These are phyloP conservation scores for Centruroides sculpturatus DNA, from an alignment of 1,140 invertebrate species.

Conservation along the genomic window DNA sequence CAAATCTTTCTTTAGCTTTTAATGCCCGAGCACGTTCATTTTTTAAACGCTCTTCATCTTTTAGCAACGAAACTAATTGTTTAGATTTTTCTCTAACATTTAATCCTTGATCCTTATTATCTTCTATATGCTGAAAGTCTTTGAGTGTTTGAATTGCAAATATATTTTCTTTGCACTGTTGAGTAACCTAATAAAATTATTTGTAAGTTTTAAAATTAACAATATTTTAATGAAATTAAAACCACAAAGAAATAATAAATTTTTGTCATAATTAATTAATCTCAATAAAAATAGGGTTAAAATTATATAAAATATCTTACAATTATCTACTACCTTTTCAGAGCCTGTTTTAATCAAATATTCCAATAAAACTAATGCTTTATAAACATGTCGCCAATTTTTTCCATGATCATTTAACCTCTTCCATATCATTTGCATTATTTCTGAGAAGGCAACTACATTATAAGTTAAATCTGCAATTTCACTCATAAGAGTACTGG, in stretches of 20 bases:
- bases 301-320: no score
- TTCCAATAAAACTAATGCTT: conserved; percentile 85
- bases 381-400: conserved; percentile 99
- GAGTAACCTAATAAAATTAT: conserved; percentile 48
- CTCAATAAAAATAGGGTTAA: no score
- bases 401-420: conserved; percentile 94
- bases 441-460: conserved; percentile 96
- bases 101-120: conserved; percentile 95
- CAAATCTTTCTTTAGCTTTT: conserved; percentile 89
- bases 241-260: not conserved
- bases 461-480: conserved; percentile 99
- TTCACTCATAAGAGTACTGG: conserved; percentile 96
- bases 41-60: conserved; percentile 90
- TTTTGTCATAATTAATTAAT: no score
- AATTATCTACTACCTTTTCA: conserved; percentile 48
- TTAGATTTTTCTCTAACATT: conserved; percentile 98
- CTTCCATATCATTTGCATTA: conserved; percentile 99
- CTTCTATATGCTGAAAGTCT: conserved; percentile 96
- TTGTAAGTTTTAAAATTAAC: not conserved
- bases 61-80: conserved; percentile 82
- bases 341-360: conserved; percentile 96
- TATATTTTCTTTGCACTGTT: conserved; percentile 98
- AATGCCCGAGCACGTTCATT: conserved; percentile 89
- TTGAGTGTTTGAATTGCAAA: conserved; percentile 97
- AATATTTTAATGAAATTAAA: not conserved